A percentile compares a stretch with the other conserved stretches of the same genome.
Evolutionary conservation across 2,113 vertebrate species (phyloP).

Genomic region (Elephantulus edwardii): DNA sequence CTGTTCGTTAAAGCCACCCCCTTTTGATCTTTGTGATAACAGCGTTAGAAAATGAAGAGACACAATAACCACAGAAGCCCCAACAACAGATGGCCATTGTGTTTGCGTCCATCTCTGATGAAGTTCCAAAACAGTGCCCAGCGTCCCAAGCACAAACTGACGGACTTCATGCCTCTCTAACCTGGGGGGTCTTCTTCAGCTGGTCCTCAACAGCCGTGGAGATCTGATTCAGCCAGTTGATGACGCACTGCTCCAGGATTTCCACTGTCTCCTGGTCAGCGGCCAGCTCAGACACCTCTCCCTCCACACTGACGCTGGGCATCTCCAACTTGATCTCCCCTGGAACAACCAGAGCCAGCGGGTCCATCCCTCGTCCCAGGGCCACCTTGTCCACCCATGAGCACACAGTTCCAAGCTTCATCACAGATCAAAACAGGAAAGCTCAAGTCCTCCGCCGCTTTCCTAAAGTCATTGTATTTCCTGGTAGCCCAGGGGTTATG

Average conservation of each 20-base stretch:
- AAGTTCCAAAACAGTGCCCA: background rate
- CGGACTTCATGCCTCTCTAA: constrained; percentile 56
- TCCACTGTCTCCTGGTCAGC: constrained; percentile 81
- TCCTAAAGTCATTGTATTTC: background rate
- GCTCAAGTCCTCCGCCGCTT: background rate
- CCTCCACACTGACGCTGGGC: constrained; percentile 87
- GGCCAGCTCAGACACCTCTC: constrained; percentile 81
- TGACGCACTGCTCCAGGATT: constrained; percentile 87
- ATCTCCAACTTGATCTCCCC: constrained; percentile 88
- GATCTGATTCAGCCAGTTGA: constrained; percentile 92
- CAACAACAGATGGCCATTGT: background rate
- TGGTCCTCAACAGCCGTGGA: constrained; percentile 86
- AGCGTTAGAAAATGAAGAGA: too few relatives aligned
- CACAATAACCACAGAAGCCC: background rate
- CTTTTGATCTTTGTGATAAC: too few relatives aligned
- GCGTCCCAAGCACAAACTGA: background rate
- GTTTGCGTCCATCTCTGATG: background rate
- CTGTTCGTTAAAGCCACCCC: too few relatives aligned
- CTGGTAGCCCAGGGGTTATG: too few relatives aligned
- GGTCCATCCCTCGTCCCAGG: too few relatives aligned
- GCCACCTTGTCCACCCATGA: too few relatives aligned
- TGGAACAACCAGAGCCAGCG: background rate
- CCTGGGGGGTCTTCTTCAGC: constrained; percentile 90
- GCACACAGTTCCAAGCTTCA: background rate
- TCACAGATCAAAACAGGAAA: background rate